Evolutionary conservation across 2,888 invertebrate genomes (phyloP), one percentile per base, ranked within the genome.

Genomic region (Rotaria magnacalcarata): DNA sequence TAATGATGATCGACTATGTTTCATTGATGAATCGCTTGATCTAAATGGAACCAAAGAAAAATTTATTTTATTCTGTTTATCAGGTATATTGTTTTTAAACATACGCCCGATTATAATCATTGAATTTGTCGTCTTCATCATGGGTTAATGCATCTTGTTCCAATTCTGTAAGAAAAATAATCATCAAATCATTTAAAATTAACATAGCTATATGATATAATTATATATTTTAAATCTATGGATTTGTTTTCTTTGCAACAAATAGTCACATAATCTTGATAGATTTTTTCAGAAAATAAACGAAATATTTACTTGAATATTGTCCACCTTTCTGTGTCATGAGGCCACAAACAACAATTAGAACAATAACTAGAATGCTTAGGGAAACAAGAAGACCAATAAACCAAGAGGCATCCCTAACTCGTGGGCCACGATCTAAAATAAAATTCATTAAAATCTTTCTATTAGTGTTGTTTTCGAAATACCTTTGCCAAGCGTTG

Each of bases 251-350:
- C 34, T 34, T 34, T 34, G 34, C 34, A 2, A 34, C 34, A 34
- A 34, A 34, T 34, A 34, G 34, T 34, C 34, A 34, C 34, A 34
- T 34, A 34, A 34, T 34, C 34, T 34, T 34, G 34, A 34, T 34
- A 34, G 34, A 34, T 34, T 34, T 34, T 34, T 2, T 1, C 34
- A 34, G 34, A 34, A 34, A 34, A 34, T 34, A 2, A 34, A 34
- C 34, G 34, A 19, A 43, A 21, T 52, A 84, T 88, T 87, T 88
- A 91, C 91, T 91, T 87, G 92, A 92, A 92, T 99, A 99, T 92
- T 98, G 98, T 88, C 97, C 97, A 89, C 98, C 98, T 87, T 97
- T 94, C 92, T 97, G 97, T 89, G 97, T 93, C 89, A 96, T 95
- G 90, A 96, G 94, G 88, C 97, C 95, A 92, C 97, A 98, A 88